Conservation (phyloP, 2,888 invertebrate species). For the Drosophila ezoana region DNA sequence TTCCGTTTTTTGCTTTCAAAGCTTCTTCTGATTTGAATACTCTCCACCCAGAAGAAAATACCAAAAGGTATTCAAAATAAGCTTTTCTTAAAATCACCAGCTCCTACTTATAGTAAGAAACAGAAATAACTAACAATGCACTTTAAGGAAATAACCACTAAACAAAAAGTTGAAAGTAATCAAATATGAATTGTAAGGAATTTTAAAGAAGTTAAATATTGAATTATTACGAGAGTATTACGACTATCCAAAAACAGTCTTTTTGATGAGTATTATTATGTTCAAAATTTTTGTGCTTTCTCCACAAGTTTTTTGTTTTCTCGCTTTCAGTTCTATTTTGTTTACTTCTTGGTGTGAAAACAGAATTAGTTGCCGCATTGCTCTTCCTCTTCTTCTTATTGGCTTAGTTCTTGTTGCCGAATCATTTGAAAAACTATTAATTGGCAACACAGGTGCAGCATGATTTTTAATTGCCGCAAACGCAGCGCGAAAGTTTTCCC, state of each 20-base stretch:
- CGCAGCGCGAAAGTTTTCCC: conserved; percentile 55
- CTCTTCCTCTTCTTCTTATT: conserved; percentile 8
- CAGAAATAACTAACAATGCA: not conserved
- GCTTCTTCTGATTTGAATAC: conserved; percentile 21
- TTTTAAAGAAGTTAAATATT: no score
- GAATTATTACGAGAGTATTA: no score
- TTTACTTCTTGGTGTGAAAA: conserved; percentile 20
- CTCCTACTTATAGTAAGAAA: not conserved
- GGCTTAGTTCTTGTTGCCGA: conserved; percentile 36
- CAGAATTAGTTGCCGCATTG: conserved; percentile 24
- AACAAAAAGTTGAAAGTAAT: no score
- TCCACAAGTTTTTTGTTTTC: not conserved
- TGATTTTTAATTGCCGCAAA: conserved; percentile 63
- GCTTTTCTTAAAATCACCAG: not conserved
- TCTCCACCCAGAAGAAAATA: not conserved
- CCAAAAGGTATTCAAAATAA: not conserved
- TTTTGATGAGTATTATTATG: not conserved
- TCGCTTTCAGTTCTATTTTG: not conserved
- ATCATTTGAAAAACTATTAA: conserved; percentile 69
- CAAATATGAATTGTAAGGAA: no score
- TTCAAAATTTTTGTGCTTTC: conserved; percentile 3
- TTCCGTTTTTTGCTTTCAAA: conserved; percentile 7
- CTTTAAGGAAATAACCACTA: no score
- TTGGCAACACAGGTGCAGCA: conserved; percentile 59
- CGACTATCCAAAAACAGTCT: not conserved